These are phyloP conservation scores for Pitangus sulphuratus DNA, from an alignment of 2,797 vertebrate species.

Conservation along the genomic window DNA sequence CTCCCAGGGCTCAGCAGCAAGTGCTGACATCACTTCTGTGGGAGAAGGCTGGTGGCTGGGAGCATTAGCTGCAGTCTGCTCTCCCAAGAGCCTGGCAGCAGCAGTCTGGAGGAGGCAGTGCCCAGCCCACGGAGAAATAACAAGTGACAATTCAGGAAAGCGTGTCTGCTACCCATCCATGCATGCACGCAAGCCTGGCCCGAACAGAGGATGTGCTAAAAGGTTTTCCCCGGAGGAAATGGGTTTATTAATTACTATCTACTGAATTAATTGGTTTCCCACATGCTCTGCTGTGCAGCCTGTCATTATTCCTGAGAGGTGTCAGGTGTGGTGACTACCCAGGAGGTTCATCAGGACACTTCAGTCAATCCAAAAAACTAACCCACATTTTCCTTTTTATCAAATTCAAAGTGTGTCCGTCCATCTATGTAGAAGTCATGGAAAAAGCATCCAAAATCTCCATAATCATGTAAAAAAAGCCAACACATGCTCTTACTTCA, in stretches of 20 bases:
- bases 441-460: background rate
- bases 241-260: constrained; percentile 39
- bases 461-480: background rate
- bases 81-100: background rate
- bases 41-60: background rate
- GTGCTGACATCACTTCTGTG: background rate
- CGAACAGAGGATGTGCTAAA: background rate
- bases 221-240: background rate
- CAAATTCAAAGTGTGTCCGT: background rate
- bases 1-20: fast-evolving
- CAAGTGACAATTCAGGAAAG: constrained; percentile 17
- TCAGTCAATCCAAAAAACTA: background rate
- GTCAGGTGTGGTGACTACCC: background rate
- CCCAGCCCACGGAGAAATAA: background rate
- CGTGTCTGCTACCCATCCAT: background rate
- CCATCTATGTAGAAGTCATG: fast-evolving
- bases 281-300: background rate
- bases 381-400: background rate
- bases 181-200: background rate
- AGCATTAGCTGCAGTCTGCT: background rate
- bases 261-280: constrained; percentile 17
- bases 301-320: background rate
- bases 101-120: background rate
- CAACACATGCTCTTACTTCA: background rate
- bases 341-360: background rate